Conservation (phyloP, 2,888 invertebrate genomes). For the Caenorhabditis angaria region DNA sequence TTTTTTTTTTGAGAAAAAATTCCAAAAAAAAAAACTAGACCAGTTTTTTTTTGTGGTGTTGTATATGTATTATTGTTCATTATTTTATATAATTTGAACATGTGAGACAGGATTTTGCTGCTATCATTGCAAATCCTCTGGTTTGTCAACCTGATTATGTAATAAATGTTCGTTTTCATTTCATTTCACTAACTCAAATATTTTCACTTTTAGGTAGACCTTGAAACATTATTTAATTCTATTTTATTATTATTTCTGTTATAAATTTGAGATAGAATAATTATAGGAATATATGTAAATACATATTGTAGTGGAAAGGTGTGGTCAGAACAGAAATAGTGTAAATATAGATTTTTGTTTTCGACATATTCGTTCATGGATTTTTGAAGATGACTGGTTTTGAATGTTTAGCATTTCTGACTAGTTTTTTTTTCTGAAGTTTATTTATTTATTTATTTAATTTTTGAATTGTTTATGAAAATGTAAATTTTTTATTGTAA, state of each 20-base stretch:
- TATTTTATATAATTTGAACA: not conserved
- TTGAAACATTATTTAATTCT: not conserved
- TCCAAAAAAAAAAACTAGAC: not conserved
- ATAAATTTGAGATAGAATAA: not conserved
- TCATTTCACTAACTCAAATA: not conserved
- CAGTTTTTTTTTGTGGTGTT: conserved; percentile 4
- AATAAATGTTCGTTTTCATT: not conserved
- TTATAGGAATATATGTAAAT: not conserved
- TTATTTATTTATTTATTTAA: no score
- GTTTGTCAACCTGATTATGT: not conserved
- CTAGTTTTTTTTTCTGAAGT: not conserved
- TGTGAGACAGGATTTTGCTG: not conserved
- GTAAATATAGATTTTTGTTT: not conserved
- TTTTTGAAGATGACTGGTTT: not conserved
- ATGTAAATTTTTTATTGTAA: no score
- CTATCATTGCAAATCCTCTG: not conserved
- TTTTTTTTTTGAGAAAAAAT: not conserved
- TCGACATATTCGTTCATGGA: not conserved
- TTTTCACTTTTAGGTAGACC: not conserved
- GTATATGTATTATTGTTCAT: conserved; percentile 1
- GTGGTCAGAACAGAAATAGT: not conserved
- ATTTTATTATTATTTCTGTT: not conserved
- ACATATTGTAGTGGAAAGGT: not conserved
- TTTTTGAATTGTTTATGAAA: no score
- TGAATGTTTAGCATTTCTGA: not conserved